Evolutionary conservation across 2,888 invertebrate genomes (phyloP).

Genomic region (Cenopis cana): DNA sequence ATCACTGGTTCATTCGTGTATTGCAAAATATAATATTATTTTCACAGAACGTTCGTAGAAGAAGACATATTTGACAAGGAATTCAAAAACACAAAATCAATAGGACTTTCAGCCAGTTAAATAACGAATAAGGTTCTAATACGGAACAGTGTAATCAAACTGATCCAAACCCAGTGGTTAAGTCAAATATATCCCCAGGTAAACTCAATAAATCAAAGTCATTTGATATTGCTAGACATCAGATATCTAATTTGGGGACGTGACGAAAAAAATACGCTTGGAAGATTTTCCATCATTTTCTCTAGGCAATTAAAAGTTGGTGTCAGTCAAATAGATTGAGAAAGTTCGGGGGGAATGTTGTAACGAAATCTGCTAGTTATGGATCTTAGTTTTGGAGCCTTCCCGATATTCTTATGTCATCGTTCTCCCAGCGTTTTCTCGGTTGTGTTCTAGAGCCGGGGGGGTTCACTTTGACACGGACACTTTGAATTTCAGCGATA

Average conservation of each 20-base stretch:
- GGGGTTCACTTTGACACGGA: too few relatives aligned
- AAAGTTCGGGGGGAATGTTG: conserved; percentile 50
- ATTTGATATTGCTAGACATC: conserved; percentile 24
- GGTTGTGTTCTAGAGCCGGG: too few relatives aligned
- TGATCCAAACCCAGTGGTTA: neutral
- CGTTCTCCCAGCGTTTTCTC: too few relatives aligned
- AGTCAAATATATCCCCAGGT: conserved; percentile 18
- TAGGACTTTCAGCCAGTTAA: too few relatives aligned
- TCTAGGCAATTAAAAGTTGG: conserved; percentile 60
- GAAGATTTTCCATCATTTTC: conserved; percentile 26
- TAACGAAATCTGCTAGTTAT: conserved; percentile 15
- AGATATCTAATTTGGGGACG: conserved; percentile 22
- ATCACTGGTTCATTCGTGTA: too few relatives aligned
- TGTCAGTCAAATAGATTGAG: conserved; percentile 61
- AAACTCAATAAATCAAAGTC: conserved; percentile 30
- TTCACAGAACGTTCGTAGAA: too few relatives aligned
- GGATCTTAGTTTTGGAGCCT: neutral
- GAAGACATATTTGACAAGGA: too few relatives aligned
- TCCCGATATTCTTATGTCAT: neutral
- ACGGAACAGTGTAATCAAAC: too few relatives aligned
- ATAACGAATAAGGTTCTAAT: too few relatives aligned
- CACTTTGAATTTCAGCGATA: too few relatives aligned
- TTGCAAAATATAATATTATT: too few relatives aligned
- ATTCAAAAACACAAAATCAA: too few relatives aligned
- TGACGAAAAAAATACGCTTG: conserved; percentile 21